Evolutionary conservation across 2,888 invertebrate species (phyloP).

Genomic region (Dryococelus australis): DNA sequence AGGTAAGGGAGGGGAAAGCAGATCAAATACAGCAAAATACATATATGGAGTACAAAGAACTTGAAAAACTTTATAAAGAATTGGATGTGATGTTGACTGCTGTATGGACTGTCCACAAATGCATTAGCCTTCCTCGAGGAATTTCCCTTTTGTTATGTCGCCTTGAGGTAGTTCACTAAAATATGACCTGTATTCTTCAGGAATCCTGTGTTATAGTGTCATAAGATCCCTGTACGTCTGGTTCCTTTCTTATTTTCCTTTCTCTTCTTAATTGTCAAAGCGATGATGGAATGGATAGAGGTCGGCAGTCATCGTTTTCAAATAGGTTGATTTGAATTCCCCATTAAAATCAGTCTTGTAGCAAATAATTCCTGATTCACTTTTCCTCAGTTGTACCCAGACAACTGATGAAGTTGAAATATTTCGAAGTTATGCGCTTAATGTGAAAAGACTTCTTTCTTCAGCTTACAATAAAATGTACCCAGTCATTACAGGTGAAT

Average conservation of each 20-base stretch:
- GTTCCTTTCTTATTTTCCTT: neutral
- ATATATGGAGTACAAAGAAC: too few relatives aligned
- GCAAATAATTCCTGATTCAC: neutral
- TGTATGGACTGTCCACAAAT: too few relatives aligned
- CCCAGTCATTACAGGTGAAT: constrained; percentile 26
- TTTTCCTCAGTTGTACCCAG: neutral
- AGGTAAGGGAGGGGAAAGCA: too few relatives aligned
- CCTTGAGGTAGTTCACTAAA: neutral
- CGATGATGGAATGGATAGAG: constrained; percentile 19
- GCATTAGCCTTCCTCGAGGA: too few relatives aligned
- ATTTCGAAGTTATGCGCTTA: neutral
- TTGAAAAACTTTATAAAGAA: too few relatives aligned
- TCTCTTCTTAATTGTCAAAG: constrained; percentile 19
- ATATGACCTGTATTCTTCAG: constrained; percentile 18
- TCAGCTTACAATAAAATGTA: constrained; percentile 23
- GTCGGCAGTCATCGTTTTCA: neutral
- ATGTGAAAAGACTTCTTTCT: neutral
- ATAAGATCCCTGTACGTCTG: constrained; percentile 12
- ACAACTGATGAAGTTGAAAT: constrained; percentile 13
- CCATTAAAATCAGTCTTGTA: constrained; percentile 24
- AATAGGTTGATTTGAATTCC: constrained; percentile 4
- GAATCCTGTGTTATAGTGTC: neutral
- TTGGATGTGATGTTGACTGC: too few relatives aligned
- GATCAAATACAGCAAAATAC: too few relatives aligned
- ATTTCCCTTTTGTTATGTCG: neutral